Evolutionary conservation across 1,140 invertebrate genomes (phyloP).

Genomic region (Anoplolepis gracilipes): DNA sequence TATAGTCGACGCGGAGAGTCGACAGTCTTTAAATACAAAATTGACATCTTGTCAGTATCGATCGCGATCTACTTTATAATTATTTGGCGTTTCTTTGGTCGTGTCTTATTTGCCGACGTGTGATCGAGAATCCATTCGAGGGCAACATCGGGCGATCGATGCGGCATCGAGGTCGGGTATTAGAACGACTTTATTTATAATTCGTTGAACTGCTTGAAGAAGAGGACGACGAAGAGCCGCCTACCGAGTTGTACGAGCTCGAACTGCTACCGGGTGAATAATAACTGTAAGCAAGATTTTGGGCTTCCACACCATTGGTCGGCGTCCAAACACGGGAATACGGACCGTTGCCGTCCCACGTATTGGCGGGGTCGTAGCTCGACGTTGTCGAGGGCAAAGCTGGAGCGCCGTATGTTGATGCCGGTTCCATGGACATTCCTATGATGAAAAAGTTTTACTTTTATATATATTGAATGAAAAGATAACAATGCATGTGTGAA

Average conservation of each 20-base stretch:
- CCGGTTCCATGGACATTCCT: constrained; percentile 91
- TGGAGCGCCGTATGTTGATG: constrained; percentile 88
- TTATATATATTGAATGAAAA: neutral
- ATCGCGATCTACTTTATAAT: constrained; percentile 47
- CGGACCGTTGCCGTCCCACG: constrained; percentile 90
- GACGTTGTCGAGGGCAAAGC: constrained; percentile 87
- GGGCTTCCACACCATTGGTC: constrained; percentile 83
- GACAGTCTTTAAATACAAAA: constrained; percentile 50
- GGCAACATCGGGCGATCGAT: constrained; percentile 48
- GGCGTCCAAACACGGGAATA: constrained; percentile 92
- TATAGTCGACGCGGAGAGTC: neutral
- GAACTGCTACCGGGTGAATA: constrained; percentile 88
- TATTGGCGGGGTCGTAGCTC: constrained; percentile 83
- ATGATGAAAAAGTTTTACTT: constrained; percentile 47
- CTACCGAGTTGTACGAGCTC: constrained; percentile 83
- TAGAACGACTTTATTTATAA: constrained; percentile 65
- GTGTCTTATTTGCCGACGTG: constrained; percentile 49
- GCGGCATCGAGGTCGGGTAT: constrained; percentile 29
- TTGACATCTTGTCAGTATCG: neutral
- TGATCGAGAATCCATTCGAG: constrained; percentile 38
- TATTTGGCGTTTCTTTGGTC: constrained; percentile 77
- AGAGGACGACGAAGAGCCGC: constrained; percentile 85
- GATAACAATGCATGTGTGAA: too few relatives aligned
- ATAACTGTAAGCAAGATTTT: constrained; percentile 92
- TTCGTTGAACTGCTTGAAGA: constrained; percentile 85